Evolutionary conservation across 1,140 invertebrate species (phyloP), one percentile per base, ranked within the genome.

Genomic region (Asbolus verrucosus): DNA sequence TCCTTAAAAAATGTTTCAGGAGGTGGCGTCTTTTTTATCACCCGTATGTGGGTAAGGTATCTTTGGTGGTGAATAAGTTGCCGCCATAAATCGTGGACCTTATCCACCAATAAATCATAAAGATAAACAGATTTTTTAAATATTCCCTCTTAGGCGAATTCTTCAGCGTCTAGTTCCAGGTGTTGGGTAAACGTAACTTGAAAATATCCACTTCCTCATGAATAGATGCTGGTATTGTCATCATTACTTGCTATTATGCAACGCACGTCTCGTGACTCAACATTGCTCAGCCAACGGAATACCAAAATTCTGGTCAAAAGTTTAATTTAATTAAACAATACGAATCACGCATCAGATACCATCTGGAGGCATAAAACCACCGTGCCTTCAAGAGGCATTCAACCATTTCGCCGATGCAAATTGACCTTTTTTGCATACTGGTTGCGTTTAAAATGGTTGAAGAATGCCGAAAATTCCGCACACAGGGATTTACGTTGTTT

Each of bases 401-500:
- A 21, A 54, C 46, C 46, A 54, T 54, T 54, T 18, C 46, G 27
- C 27, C 46, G 21, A 54, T 54, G 46, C 21, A 54, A 54, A 54
- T 54, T 54, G 46, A 27, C 46, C 46, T 54, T 27, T 54, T 46
- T 54, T 54, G 21, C 46, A 54, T 54, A 54, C 46, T 54, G 46
- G 46, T 54, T 54, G 46, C 46, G 21, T 16, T 21, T 21, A 27
- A 27, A 54, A n/a, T n/a, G n/a, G n/a, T n/a, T n/a, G n/a, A n/a
- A 9, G 46, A 21, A 54, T 54, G 21, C 46, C 46, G 13, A 54
- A 54, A 54, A 54, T 54, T 24, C 46, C 4, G 8, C 5, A 46
- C 9, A 19, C 41, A 46, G 27, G 14, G 21, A 36, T 6, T 36
- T 36, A 4, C 9, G 27, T 30, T 8, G 27, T 24, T 5, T 27